These are phyloP conservation scores for Bothrops jararaca DNA, from an alignment of 2,113 vertebrate genomes.

Conservation along the genomic window DNA sequence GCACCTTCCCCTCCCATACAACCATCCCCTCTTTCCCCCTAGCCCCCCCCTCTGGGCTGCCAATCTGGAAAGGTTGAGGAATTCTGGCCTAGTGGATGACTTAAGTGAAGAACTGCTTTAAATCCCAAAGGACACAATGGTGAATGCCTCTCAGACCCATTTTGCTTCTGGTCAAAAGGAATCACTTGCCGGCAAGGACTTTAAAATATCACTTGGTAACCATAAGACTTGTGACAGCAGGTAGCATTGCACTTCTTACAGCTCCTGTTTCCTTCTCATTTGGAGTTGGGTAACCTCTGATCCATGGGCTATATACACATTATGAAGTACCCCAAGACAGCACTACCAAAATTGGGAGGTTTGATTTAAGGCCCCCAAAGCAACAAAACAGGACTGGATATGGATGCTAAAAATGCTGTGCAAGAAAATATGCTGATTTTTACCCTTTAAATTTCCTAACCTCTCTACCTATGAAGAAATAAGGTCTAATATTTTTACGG, in stretches of 20 bases:
- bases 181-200: background rate
- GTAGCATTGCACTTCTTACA: constrained; percentile 36
- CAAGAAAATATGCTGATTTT: background rate
- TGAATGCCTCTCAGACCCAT: background rate
- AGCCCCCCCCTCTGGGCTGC: too few relatives aligned
- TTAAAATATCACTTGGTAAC: background rate
- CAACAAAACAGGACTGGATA: background rate
- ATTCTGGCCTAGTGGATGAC: background rate
- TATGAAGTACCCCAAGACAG: background rate
- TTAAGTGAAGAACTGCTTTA: background rate
- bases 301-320: too few relatives aligned
- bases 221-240: background rate
- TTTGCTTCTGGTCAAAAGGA: background rate
- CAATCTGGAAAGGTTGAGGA: too few relatives aligned
- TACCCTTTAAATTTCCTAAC: background rate
- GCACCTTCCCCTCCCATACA: too few relatives aligned
- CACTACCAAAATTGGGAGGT: background rate
- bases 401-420: background rate
- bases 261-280: background rate
- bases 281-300: background rate
- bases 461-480: background rate
- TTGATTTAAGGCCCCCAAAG: background rate
- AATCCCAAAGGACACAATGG: background rate
- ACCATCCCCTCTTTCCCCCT: too few relatives aligned
- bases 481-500: too few relatives aligned